Percentiles rank a stretch among this genome's conserved stretches.
Conservation (phyloP, 1,140 invertebrate genomes). For the Eciton burchellii region DNA sequence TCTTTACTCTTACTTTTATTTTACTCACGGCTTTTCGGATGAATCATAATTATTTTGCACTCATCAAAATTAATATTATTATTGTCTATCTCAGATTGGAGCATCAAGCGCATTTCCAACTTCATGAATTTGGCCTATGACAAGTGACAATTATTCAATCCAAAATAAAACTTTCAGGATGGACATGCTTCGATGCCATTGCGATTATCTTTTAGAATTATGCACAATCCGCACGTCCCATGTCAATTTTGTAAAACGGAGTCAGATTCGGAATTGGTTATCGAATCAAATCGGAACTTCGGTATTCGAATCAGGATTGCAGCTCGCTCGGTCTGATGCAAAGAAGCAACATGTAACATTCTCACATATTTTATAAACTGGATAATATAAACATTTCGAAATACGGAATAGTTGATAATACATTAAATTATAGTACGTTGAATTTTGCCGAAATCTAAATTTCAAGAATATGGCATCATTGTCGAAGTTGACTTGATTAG, state of each 20-base stretch:
- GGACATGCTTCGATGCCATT: background rate
- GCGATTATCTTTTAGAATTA: background rate
- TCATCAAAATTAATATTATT: background rate
- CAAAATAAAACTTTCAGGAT: no score
- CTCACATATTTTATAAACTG: background rate
- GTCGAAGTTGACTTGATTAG: slow-evolving; percentile 89
- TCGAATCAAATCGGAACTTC: background rate
- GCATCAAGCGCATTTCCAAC: no score
- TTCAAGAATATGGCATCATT: slow-evolving; percentile 85
- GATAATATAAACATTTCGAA: background rate
- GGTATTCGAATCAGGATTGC: no score
- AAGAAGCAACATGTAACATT: background rate
- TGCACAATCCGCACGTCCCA: background rate
- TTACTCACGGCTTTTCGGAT: slow-evolving; percentile 86
- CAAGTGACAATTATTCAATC: background rate
- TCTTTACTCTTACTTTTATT: slow-evolving; percentile 87
- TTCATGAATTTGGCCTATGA: no score
- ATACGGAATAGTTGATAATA: background rate
- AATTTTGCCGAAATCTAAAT: slow-evolving; percentile 54
- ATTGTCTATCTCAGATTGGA: background rate
- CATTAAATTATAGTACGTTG: background rate
- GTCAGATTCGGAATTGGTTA: background rate
- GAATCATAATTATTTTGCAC: slow-evolving; percentile 70
- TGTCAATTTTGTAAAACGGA: background rate
- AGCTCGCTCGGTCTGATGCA: background rate